These are phyloP conservation scores for Dendrophyllia cribrosa DNA, from an alignment of 64 coral and sea anemone species.

Conservation along the genomic window DNA sequence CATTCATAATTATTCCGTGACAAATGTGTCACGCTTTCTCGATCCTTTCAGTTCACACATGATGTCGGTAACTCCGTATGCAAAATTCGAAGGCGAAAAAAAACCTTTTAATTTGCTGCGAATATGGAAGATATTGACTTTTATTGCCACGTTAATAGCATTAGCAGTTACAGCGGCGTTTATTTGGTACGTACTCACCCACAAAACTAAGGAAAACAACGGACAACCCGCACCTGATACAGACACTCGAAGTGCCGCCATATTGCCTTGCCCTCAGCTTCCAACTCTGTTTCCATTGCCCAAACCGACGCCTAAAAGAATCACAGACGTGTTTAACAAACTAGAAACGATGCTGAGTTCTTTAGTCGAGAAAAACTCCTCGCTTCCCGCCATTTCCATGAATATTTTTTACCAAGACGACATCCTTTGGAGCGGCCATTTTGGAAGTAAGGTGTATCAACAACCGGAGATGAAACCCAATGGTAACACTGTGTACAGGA, in stretches of 20 bases:
- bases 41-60: no score
- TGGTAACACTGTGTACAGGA: slow-evolving; percentile 52
- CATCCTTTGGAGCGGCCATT: slow-evolving; percentile 66
- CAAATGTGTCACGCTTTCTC: no score
- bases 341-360: neutral
- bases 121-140: slow-evolving; percentile 13
- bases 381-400: slow-evolving; percentile 62
- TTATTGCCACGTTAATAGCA: neutral
- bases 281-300: slow-evolving; percentile 49
- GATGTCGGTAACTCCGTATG: neutral
- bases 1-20: no score
- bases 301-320: slow-evolving; percentile 18
- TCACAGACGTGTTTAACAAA: slow-evolving; percentile 22
- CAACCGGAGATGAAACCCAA: slow-evolving; percentile 4
- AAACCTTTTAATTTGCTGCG: neutral
- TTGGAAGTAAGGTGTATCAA: slow-evolving; percentile 52
- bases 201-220: neutral
- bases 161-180: slow-evolving; percentile 2
- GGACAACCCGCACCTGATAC: neutral
- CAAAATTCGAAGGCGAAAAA: neutral
- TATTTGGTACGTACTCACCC: neutral
- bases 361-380: neutral
- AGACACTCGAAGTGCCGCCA: neutral
- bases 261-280: slow-evolving; percentile 27
- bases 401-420: slow-evolving; percentile 47